Conservation (phyloP, 2,888 invertebrate species). For the Chironomus tentans region DNA sequence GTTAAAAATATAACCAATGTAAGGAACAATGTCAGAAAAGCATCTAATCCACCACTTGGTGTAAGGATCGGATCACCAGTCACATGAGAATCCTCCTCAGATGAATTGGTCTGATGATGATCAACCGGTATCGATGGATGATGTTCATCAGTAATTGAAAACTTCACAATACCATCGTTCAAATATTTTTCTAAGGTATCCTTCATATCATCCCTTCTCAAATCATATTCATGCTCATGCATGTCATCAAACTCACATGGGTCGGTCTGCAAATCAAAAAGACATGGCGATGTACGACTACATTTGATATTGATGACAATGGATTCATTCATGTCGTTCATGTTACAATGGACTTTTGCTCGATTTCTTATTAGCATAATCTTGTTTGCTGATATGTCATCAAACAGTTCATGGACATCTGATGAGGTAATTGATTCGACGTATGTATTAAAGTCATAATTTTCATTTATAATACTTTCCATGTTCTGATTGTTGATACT, state of each 20-base stretch:
- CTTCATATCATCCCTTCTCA: not conserved
- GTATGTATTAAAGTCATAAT: not conserved
- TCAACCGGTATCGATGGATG: not conserved
- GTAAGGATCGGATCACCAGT: not conserved
- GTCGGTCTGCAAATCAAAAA: conserved; percentile 3
- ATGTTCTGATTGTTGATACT: not conserved
- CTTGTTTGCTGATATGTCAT: not conserved
- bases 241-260: conserved; percentile 20
- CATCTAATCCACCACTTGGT: not conserved
- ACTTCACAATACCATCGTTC: not conserved
- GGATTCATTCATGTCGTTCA: not conserved
- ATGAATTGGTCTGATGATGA: not conserved
- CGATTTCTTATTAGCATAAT: not conserved
- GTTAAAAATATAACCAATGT: not conserved
- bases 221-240: not conserved
- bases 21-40: not conserved
- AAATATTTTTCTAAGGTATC: not conserved
- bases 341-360: conserved; percentile 12
- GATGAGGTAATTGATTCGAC: not conserved
- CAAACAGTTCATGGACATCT: not conserved
- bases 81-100: too few relatives aligned
- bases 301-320: conserved; percentile 8
- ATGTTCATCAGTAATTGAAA: not conserved
- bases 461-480: not conserved
- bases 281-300: not conserved